phyloP scores from a whole-genome alignment of 2,888 invertebrate species.

The Lycocerus yunnanus region DNA sequence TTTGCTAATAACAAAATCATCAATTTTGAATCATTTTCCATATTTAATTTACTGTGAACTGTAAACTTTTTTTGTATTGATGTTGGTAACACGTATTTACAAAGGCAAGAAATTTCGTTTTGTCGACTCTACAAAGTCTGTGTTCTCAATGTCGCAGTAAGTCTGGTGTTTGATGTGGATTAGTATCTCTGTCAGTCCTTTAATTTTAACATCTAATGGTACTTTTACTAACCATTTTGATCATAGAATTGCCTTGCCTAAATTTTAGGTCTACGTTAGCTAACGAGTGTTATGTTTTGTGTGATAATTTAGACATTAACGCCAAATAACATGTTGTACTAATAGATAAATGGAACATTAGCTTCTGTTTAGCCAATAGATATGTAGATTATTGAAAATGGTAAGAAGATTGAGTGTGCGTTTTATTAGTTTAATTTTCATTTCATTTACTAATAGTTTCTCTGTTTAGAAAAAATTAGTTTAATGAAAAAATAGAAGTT shows the following conservation, averaged over 20 bases:
- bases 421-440: neutral
- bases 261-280: neutral
- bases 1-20: conserved; percentile 1
- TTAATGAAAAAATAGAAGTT: neutral
- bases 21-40: conserved; percentile 8
- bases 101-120: conserved; percentile 56
- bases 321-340: neutral
- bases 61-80: conserved; percentile 28
- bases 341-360: neutral
- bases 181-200: conserved; percentile 8
- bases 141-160: conserved; percentile 57
- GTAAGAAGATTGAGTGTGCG: neutral
- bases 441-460: neutral
- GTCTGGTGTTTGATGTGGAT: conserved; percentile 38
- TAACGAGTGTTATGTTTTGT: neutral
- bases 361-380: neutral
- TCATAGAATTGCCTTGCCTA: neutral
- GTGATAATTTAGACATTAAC: neutral
- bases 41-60: conserved; percentile 13
- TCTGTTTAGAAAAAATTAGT: neutral
- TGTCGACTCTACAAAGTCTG: conserved; percentile 54
- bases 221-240: conserved; percentile 1
- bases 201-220: conserved; percentile 5
- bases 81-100: conserved; percentile 36
- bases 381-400: neutral